Evolutionary conservation across 2,113 vertebrate genomes (phyloP), one percentile per base, ranked within the genome.

Genomic region (Steatornis caripensis): DNA sequence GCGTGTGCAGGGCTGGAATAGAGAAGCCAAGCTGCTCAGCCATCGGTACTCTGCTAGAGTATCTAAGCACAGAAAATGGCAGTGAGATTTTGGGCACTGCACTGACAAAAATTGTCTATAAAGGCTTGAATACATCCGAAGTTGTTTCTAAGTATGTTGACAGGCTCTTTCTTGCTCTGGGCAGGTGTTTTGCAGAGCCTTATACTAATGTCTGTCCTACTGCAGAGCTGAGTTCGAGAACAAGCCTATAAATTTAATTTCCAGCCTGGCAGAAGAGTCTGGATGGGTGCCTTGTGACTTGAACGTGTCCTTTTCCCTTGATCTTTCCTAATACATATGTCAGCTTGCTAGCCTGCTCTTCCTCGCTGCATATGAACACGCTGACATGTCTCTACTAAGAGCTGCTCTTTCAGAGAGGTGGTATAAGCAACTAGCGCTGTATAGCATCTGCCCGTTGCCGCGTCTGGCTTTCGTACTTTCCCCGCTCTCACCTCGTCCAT

Each of bases 291-390:
- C 24, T 32, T 46, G 46, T 58, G 46, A 76, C 45, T 32, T 46
- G 21, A 49, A 43, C 26, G 12, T 58, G 49, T 86, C 45, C 23
- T 64, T 61, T 78, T 51, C 30, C 53, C 22, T 48, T 54, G 34
- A 27, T 27, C 68, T 51, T 55, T 75, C 36, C 1, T 34, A 13
- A 30, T 11, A 17, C 0, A 13, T 23, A 37, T 43, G 13, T 80
- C 54, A 74, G 29, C 29, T 64, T 41, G 18, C 51, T 93, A 18
- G 53, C 43, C 34, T 49, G 23, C 69, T 68, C 37, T 45, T 70
- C 39, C 2, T 8, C 36, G n/a, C 62, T 65, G 37, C 1, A 0
- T n/a, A 2, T 53, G 74, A 53, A n/a, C 29, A 5, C 20, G 5
- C 24, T n/a, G 23, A 39, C 1, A 1, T 15, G 9, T 46, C 64